Evolutionary conservation across 1,140 invertebrate species (phyloP).

Genomic region (Lucilia cuprina): DNA sequence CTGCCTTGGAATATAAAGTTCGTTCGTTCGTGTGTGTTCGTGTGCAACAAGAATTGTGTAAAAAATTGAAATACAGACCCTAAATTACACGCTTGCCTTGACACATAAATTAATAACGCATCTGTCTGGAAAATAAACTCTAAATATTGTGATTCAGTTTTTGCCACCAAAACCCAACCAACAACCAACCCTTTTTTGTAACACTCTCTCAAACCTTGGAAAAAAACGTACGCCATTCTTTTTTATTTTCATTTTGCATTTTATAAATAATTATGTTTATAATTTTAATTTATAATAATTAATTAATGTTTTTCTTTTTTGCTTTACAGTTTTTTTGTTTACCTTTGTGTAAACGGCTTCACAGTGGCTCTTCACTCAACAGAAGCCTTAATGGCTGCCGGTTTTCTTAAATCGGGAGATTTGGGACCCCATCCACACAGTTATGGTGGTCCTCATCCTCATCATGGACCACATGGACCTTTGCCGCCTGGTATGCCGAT

Average conservation of each 20-base stretch:
- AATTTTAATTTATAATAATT: neutral
- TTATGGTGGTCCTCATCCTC: slow-evolving; percentile 61
- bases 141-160: slow-evolving; percentile 9
- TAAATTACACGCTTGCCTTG: slow-evolving; percentile 61
- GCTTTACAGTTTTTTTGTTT: slow-evolving; percentile 19
- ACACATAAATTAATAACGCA: slow-evolving; percentile 62
- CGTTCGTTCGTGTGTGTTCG: neutral
- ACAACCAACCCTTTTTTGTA: slow-evolving; percentile 27
- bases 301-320: neutral
- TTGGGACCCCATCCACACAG: slow-evolving; percentile 61
- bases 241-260: too few species aligned
- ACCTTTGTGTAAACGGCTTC: slow-evolving; percentile 40
- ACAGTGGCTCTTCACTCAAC: slow-evolving; percentile 62
- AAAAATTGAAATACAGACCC: slow-evolving; percentile 35
- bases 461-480: slow-evolving; percentile 60
- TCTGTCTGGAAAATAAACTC: slow-evolving; percentile 50
- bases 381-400: slow-evolving; percentile 62
- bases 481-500: slow-evolving; percentile 62
- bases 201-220: neutral
- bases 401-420: slow-evolving; percentile 61
- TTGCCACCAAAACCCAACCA: neutral
- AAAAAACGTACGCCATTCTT: slow-evolving; percentile 20
- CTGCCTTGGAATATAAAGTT: neutral
- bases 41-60: slow-evolving; percentile 4
- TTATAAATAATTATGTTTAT: too few species aligned